These are phyloP conservation scores for Aleiodes sp. DNA, from an alignment of 1,140 invertebrate species.

Conservation along the genomic window DNA sequence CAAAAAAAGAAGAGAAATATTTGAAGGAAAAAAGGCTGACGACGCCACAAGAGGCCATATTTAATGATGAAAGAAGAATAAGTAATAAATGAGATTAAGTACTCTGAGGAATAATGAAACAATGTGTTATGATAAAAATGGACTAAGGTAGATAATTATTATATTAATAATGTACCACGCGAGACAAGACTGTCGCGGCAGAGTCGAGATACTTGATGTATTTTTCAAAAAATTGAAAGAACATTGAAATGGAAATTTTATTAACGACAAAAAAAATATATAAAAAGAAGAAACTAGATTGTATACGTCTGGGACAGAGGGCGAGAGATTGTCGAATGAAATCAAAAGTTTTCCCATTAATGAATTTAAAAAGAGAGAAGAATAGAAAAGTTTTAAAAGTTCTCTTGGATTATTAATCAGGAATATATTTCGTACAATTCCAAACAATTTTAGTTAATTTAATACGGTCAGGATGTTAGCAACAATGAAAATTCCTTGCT, in stretches of 20 bases:
- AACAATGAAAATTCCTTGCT: not conserved
- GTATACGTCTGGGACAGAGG: not conserved
- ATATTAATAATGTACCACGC: not conserved
- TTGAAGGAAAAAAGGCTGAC: slow-evolving; percentile 21
- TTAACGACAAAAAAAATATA: not conserved
- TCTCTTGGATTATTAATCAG: not conserved
- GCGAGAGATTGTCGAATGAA: not conserved
- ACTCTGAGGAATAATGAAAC: too few species aligned
- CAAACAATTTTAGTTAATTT: not conserved
- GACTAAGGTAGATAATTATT: not conserved
- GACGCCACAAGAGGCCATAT: slow-evolving; percentile 37
- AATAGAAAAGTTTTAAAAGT: not conserved
- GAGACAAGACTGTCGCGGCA: not conserved
- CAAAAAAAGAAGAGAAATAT: too few species aligned
- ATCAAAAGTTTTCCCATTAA: not conserved
- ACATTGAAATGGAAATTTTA: not conserved
- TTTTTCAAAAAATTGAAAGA: slow-evolving; percentile 26
- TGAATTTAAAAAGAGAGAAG: not conserved
- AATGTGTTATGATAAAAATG: too few species aligned
- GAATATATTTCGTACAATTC: not conserved
- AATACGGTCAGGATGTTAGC: not conserved
- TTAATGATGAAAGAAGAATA: slow-evolving; percentile 1
- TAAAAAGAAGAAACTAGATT: not conserved
- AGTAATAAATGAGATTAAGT: too few species aligned
- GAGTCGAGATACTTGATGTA: slow-evolving; percentile 30